Evolutionary conservation across 2,888 invertebrate genomes (phyloP), one percentile per base, ranked within the genome.

Genomic region (Myathropa florea): DNA sequence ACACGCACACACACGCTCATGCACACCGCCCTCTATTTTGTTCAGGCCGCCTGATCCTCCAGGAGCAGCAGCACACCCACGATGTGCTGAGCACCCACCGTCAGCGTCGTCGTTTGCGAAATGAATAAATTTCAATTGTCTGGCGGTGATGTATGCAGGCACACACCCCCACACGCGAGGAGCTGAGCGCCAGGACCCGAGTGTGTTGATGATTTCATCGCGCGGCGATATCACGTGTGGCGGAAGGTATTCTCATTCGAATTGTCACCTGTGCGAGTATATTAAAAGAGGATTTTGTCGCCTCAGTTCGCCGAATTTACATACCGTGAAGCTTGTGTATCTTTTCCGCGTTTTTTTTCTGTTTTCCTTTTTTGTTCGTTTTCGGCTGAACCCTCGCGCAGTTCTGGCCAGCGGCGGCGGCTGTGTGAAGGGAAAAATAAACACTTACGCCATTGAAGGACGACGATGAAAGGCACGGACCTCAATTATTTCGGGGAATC

Each of bases 41-140:
- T n/a, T 10, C 59, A 33, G 57, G 30, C 4, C 68, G 23, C 61
- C 36, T 65, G 14, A 33, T 75, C 53, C 46, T 68, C 68, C 68
- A 24, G 30, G n/a, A 63, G 55, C n/a, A n/a, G n/a, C 18, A 46
- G 46, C 46, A 63, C 55, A 78, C 71, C 55, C 71, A 57, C 65
- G 18, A 23, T 70, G 64, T 18, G 30, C 39, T 28, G 64, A 57
- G 24, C 26, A 18, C 7, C 21, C 28, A 28, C 28, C 36, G 59
- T 64, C 65, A 26, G 46, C 60, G 21, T 55, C 67, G 72, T 71
- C 79, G 70, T 70, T 75, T 80, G 60, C 81, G 53, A 82, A 85
- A 81, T 85, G 85, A 85, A 85, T 85, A 85, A 82, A 81, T 85
- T 85, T 85, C 85, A 81, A 85, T 81, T 85, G 85, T 85, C 85